Evolutionary conservation across 2,888 invertebrate genomes (phyloP).

Genomic region (Scaptodrosophila latifasciaeformis): DNA sequence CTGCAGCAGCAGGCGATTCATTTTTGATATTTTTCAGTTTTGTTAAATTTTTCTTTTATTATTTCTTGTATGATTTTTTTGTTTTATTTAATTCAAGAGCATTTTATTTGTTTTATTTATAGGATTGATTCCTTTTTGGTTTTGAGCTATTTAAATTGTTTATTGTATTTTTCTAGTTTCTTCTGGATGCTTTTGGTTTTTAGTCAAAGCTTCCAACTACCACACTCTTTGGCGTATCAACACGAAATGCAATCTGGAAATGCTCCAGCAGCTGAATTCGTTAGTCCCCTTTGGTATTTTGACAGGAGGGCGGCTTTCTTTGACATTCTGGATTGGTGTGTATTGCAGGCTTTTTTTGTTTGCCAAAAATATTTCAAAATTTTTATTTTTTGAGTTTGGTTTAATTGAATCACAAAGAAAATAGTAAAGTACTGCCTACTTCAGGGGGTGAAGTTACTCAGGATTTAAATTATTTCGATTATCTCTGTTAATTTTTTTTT

Average conservation of each 20-base stretch:
- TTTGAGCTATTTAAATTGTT: conserved; percentile 9
- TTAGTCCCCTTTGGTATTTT: too few relatives aligned
- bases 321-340: too few relatives aligned
- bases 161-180: background rate
- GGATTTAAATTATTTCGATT: too few relatives aligned
- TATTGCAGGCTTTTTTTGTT: too few relatives aligned
- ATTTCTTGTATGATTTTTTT: conserved; percentile 1
- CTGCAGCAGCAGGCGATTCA: conserved; percentile 68
- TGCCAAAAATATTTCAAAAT: too few relatives aligned
- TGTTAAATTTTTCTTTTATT: conserved; percentile 4
- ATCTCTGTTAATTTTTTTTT: too few relatives aligned
- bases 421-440: too few relatives aligned
- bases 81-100: conserved; percentile 20
- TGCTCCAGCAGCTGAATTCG: conserved; percentile 41
- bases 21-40: conserved; percentile 36
- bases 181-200: background rate
- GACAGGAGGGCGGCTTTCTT: too few relatives aligned
- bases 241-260: conserved; percentile 62
- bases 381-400: too few relatives aligned
- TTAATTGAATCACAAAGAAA: too few relatives aligned
- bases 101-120: conserved; percentile 30
- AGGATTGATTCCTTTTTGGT: conserved; percentile 10
- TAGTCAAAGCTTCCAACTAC: conserved; percentile 34
- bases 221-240: conserved; percentile 62
- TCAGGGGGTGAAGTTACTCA: too few relatives aligned